phyloP scores from a whole-genome alignment of 1,140 invertebrate genomes.

The Trichonephila clavipes region DNA sequence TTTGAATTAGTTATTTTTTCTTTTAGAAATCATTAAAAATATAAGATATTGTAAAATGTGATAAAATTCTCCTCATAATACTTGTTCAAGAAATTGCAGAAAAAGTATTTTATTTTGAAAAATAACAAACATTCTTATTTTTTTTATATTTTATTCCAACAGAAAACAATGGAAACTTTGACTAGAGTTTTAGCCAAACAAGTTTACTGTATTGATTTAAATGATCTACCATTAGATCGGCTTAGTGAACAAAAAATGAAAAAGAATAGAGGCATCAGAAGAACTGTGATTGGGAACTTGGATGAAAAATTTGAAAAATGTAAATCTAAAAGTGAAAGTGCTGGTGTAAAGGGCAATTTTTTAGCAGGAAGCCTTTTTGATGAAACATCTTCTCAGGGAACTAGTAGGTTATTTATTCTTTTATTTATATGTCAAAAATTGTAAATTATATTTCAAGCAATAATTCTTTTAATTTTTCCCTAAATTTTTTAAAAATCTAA shows the following conservation, averaged over 20 bases:
- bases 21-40: not conserved
- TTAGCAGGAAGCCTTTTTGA: constrained; percentile 65
- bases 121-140: no score
- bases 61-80: not conserved
- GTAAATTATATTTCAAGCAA: not conserved
- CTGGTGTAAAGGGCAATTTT: constrained; percentile 52
- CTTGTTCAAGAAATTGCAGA: no score
- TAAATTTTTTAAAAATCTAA: no score
- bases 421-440: not conserved
- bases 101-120: no score
- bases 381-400: constrained; percentile 47
- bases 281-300: constrained; percentile 38
- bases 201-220: constrained; percentile 95
- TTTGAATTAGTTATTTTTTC: no score
- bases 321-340: constrained; percentile 56
- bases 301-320: constrained; percentile 72
- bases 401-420: not conserved
- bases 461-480: no score
- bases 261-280: constrained; percentile 82
- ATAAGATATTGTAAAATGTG: not conserved
- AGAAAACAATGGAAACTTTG: constrained; percentile 98
- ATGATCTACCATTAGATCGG: constrained; percentile 92
- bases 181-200: constrained; percentile 95
- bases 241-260: constrained; percentile 91
- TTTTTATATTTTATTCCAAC: constrained; percentile 1